Evolutionary conservation across 2,113 vertebrate species (phyloP).

Genomic region (Chroicocephalus ridibundus): DNA sequence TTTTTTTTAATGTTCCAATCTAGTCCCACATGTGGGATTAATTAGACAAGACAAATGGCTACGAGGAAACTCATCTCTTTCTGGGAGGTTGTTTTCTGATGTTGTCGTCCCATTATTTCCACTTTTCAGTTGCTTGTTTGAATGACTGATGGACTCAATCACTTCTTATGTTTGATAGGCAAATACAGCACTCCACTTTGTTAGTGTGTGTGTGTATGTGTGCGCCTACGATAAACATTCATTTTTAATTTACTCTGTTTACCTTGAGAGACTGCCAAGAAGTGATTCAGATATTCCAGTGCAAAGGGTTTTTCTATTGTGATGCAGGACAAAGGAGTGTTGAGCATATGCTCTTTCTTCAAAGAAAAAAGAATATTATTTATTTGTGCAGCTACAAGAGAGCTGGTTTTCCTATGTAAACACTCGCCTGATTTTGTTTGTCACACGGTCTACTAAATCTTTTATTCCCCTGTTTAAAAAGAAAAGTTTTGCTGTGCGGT

Average conservation of each 20-base stretch:
- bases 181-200: slow-evolving; percentile 54
- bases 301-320: slow-evolving; percentile 75
- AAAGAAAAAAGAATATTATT: slow-evolving; percentile 63
- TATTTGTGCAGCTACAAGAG: slow-evolving; percentile 73
- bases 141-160: slow-evolving; percentile 57
- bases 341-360: slow-evolving; percentile 71
- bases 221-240: slow-evolving; percentile 72
- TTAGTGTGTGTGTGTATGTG: slow-evolving; percentile 41
- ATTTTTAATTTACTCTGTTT: slow-evolving; percentile 84
- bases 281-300: slow-evolving; percentile 76
- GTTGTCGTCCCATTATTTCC: slow-evolving; percentile 67
- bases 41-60: slow-evolving; percentile 72
- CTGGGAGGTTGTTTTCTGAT: slow-evolving; percentile 66
- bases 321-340: slow-evolving; percentile 79
- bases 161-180: slow-evolving; percentile 63
- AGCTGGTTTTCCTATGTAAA: slow-evolving; percentile 69
- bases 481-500: background rate
- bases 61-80: slow-evolving; percentile 59
- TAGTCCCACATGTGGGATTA: slow-evolving; percentile 69
- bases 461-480: slow-evolving; percentile 51
- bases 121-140: slow-evolving; percentile 68
- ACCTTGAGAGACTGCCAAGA: slow-evolving; percentile 81
- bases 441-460: slow-evolving; percentile 56
- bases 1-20: slow-evolving; percentile 37
- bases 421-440: slow-evolving; percentile 64